These are phyloP conservation scores for Neria commutata DNA, from an alignment of 2,888 invertebrate genomes.

Conservation along the genomic window DNA sequence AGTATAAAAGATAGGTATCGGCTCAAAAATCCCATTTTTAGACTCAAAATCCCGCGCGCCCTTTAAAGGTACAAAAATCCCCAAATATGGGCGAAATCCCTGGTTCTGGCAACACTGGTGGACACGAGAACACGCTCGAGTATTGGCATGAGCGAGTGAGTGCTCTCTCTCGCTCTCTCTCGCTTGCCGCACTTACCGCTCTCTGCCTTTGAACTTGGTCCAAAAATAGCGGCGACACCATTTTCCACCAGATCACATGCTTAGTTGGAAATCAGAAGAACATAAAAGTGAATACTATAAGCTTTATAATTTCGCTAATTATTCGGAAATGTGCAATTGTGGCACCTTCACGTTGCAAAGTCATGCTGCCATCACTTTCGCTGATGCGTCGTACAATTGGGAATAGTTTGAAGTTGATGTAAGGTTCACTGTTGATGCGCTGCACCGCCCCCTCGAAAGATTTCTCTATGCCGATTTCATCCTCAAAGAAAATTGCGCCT, in stretches of 20 bases:
- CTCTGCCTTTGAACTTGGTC: slow-evolving; percentile 64
- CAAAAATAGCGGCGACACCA: slow-evolving; percentile 78
- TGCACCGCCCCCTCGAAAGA: slow-evolving; percentile 65
- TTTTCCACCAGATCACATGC: slow-evolving; percentile 69
- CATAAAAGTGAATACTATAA: neutral
- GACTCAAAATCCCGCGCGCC: too few relatives aligned
- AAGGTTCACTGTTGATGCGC: slow-evolving; percentile 52
- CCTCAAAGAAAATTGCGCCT: slow-evolving; percentile 65
- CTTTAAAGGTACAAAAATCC: too few relatives aligned
- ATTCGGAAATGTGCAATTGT: slow-evolving; percentile 2
- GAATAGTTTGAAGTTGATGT: slow-evolving; percentile 49
- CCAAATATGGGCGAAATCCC: too few relatives aligned
- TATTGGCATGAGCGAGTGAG: too few relatives aligned
- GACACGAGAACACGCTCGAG: too few relatives aligned
- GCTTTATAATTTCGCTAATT: neutral
- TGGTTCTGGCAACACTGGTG: neutral
- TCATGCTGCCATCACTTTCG: slow-evolving; percentile 46
- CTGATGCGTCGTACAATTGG: slow-evolving; percentile 48
- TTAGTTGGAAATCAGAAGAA: slow-evolving; percentile 50
- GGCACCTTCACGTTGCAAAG: slow-evolving; percentile 52
- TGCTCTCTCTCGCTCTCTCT: neutral
- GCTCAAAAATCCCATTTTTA: too few relatives aligned
- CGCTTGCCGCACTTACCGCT: slow-evolving; percentile 44
- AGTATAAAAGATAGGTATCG: too few relatives aligned
- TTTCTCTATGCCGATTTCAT: slow-evolving; percentile 65